A percentile compares a stretch with the other conserved stretches of the same genome.
Conservation (phyloP, 2,888 invertebrate species). For the Sinotaia quadrata region DNA sequence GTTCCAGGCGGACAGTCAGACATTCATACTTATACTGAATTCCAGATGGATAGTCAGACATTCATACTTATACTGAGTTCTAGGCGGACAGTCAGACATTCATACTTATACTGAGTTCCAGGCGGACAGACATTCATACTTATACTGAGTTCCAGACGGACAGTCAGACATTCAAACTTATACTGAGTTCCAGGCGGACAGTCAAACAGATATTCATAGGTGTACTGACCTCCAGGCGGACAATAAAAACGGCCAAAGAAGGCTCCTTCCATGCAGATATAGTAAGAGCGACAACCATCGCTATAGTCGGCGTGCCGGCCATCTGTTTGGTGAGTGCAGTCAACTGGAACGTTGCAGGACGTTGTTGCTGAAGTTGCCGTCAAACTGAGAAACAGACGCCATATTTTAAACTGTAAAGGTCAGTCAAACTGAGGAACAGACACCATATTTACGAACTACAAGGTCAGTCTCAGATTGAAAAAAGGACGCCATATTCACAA, state of each 20-base stretch:
- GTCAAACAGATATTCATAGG: neutral
- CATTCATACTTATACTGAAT: too few relatives aligned
- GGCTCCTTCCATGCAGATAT: constrained; percentile 21
- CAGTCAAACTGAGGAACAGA: neutral
- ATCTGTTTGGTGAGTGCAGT: constrained; percentile 5
- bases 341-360: constrained; percentile 15
- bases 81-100: neutral
- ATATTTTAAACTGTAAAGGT: too few relatives aligned
- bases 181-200: constrained; percentile 5
- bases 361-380: neutral
- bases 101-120: neutral
- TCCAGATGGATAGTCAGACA: too few relatives aligned
- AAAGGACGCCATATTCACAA: too few relatives aligned
- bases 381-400: neutral
- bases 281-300: constrained; percentile 17
- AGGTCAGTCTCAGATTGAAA: too few relatives aligned
- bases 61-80: too few relatives aligned
- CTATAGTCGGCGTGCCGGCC: constrained; percentile 25
- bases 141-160: neutral
- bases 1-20: too few relatives aligned
- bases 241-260: constrained; percentile 24
- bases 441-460: too few relatives aligned
- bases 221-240: constrained; percentile 5
- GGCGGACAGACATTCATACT: neutral
- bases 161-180: constrained; percentile 1